Evolutionary conservation across 2,113 vertebrate species (phyloP), one percentile per base, ranked within the genome.

Genomic region (Corapipo altera): DNA sequence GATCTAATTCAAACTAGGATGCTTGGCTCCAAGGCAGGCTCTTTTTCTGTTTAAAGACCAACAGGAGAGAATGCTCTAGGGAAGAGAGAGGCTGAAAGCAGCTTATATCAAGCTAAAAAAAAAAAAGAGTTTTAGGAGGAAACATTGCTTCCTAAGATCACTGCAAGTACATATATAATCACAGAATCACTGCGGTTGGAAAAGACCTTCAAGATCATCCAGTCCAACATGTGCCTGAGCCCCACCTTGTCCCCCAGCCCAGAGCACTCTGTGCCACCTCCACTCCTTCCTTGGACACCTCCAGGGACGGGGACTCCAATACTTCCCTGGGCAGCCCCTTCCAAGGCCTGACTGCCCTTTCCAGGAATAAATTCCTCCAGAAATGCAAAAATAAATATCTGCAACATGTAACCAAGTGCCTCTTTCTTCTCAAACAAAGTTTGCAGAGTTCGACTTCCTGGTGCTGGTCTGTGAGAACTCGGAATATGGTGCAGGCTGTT

Each of bases 121-220:
- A 27, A 74, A 54, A 49, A 54, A 37, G 43, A 11, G 2, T 62
- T 69, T 13, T 43, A 12, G 14, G 46, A 92, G 24, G 24, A 87
- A 89, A n/a, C 3, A 3, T 23, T 74, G 15, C 28, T 66, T 72
- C 24, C 15, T 37, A 8, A 78, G 5, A 85, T 61, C 21, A 30
- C 11, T 58, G 15, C 15, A 62, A 52, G 62, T 2, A 20, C 3
- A 13, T 2, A 28, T 43, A 28, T 24, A 65, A 65, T 71, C 32
- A 6, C 26, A 33, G 35, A 37, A 33, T 23, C 32, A 20, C 15
- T 64, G 5, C 11, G 26, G 41, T 11, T 49, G 41, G 41, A 35
- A 64, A 23, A 23, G 41, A 8, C 12, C 15, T 48, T 5, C 26
- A 0, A 83, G 78, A 1, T 3, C 33, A 46, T 1, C 0, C 4